phyloP scores from a whole-genome alignment of 2,888 invertebrate genomes.

The Troides helena region DNA sequence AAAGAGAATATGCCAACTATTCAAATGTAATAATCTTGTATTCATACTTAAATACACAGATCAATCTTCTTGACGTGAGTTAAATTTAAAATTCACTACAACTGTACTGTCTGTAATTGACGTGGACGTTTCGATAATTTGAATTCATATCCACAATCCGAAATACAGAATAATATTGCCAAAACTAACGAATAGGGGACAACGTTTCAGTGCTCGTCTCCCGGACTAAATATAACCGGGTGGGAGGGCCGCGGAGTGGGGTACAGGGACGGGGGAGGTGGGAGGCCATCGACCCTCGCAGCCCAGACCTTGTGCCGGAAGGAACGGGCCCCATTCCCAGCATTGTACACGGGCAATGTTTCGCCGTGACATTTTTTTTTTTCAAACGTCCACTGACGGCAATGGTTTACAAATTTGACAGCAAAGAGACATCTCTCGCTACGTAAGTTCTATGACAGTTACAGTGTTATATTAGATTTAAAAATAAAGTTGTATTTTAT shows the following conservation, averaged over 20 bases:
- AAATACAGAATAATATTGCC: neutral
- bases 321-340: constrained; percentile 52
- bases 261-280: constrained; percentile 39
- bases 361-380: constrained; percentile 3
- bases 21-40: no score
- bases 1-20: no score
- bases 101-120: no score
- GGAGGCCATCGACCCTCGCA: constrained; percentile 54
- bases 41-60: neutral
- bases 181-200: constrained; percentile 50
- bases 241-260: constrained; percentile 14
- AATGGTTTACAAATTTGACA: neutral
- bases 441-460: no score
- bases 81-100: no score
- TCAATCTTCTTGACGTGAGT: no score
- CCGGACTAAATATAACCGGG: constrained; percentile 72
- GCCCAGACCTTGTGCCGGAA: constrained; percentile 74
- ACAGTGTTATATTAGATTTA: no score
- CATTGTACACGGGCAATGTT: constrained; percentile 38
- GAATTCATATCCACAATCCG: neutral
- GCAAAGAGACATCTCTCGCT: neutral
- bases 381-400: neutral
- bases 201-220: constrained; percentile 62
- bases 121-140: neutral
- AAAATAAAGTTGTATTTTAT: no score